Evolutionary conservation across 2,113 vertebrate species (phyloP), one percentile per base, ranked within the genome.

Genomic region (Mormoops blainvillei): DNA sequence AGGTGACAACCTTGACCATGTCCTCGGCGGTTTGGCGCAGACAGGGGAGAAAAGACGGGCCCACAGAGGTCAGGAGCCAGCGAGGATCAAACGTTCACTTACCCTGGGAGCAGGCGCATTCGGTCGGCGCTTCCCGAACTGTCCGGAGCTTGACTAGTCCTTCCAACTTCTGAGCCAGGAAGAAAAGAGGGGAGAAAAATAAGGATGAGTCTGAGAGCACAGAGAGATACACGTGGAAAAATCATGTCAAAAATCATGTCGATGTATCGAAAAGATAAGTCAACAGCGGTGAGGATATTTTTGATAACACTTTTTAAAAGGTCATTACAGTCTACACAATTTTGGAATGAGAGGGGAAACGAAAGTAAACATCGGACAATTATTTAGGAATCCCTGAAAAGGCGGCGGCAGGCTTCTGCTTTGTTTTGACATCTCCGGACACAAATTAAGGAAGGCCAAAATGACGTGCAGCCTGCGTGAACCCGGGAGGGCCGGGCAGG

Each of bases 41-140:
- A 45, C 24, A 31, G 38, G 36, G 76, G 41, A 54, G 31, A 86
- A 54, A 45, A 73, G 45, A 26, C 54, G 15, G n/a, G 20, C 13
- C 26, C 28, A 7, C 7, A 4, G 56, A 48, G 26, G 15, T 28
- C 28, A 56, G 86, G 20, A 54, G 16, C n/a, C 67, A 67, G 11
- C 3, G 43, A 74, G 31, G 52, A 1, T 11, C 12, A 0, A 9
- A 12, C 0, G 4, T 70, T 43, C 93, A 98, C 98, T 71, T 98
- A 99, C 99, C 99, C 99, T 99, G 99, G 87, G 99, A 99, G 95
- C 99, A 99, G 97, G 98, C 95, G 82, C 99, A 99, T 91, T 99
- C 99, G 4, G 98, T 98, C 0, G 98, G 98, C 31, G 98, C 98
- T 74, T 99, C 99, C 82, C 99, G 99, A 0, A 74, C 98, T 9